These are phyloP conservation scores for Nestor notabilis DNA, from an alignment of 2,113 vertebrate species.

Conservation along the genomic window DNA sequence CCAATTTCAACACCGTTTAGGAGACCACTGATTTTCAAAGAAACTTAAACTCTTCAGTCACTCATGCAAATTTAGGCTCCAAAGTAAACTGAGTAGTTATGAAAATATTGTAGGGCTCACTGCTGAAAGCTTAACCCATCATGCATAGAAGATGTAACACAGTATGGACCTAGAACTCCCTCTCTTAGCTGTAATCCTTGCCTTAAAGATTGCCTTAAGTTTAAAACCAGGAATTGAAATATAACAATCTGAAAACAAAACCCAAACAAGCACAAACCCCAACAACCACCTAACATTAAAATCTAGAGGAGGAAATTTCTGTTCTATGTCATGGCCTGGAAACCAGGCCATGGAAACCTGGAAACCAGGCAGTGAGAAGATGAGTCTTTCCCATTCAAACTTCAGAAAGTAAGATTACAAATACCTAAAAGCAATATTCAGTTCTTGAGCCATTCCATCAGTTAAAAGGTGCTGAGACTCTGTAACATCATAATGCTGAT, in stretches of 20 bases:
- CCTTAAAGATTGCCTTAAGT: background rate
- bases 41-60: conserved; percentile 28
- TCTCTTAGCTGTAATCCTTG: background rate
- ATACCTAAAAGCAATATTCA: background rate
- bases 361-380: background rate
- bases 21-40: background rate
- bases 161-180: background rate
- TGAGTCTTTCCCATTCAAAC: background rate
- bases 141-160: background rate
- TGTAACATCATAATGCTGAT: background rate
- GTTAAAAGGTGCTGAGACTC: background rate
- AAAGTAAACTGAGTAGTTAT: background rate
- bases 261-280: background rate
- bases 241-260: background rate
- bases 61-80: background rate
- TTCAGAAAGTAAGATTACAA: background rate
- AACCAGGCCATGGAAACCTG: background rate
- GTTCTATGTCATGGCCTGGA: background rate
- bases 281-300: background rate
- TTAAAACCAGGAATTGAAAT: background rate
- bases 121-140: background rate
- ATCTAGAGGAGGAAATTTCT: background rate
- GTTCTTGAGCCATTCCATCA: background rate
- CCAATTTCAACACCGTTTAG: background rate
- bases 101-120: background rate